Base-by-base conservation (phyloP, 1,140 invertebrate species). In the Babylonia areolata region DNA sequence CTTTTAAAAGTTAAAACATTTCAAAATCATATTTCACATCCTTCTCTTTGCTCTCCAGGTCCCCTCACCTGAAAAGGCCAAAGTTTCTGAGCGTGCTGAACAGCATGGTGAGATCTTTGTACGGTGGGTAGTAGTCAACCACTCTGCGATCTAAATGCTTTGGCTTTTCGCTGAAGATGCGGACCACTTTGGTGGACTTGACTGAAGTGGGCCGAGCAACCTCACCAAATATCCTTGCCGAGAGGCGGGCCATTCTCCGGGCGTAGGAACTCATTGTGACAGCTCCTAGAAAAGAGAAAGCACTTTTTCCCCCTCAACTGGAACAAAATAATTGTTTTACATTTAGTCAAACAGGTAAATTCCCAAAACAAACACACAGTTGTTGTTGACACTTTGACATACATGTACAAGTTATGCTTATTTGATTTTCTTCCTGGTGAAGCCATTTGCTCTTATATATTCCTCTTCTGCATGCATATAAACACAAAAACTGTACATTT, bases 171-270 rank as follows among this genome's bases (percentile, higher is more conserved):
- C 96, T 96, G 86, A 98, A 97, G 89, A 98, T 95, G 89, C 96
- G 96, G 0, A 98, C 97, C 11, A 98, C 96, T 95, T 97, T 92
- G 83, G 85, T 91, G 0, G 92, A 92, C 78, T 87, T 92, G 20
- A 58, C 5, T n/a, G 80, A 87, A 42, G 92, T 97, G 0, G 96
- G 96, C 87, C 97, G 95, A 0, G 96, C 95, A 23, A 98, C 97
- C 95, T 99, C 98, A 0, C 97, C 97, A 94, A 99, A 99, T 89
- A 99, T 98, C 90, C 96, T 95, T 90, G 97, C 97, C 80, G 97
- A 97, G 35, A 99, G 95, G 73, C 96, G 95, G 89, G 96, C 96
- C 97, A 99, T 99, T 31, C 97, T 95, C 12, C 95, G 95, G 0
- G 97, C 97, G 94, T 99, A 99, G 88, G 87, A 81, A 84, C 84